Base-by-base conservation (phyloP, 2,888 invertebrate genomes). In the Cerceris ruficornis region DNA sequence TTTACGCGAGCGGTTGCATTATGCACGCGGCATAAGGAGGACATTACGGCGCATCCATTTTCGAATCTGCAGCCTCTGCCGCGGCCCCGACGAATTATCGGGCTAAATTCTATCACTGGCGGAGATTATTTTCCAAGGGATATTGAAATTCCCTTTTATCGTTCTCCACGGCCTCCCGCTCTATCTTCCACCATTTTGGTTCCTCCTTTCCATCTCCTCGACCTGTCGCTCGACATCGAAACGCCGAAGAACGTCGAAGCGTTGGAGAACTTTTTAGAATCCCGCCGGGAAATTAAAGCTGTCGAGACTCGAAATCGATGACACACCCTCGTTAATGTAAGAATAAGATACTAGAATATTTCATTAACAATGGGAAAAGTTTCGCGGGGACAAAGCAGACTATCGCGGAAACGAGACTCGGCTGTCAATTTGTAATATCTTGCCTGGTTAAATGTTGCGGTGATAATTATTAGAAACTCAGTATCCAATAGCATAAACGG, bases 241-340 rank as follows among this genome's bases (percentile, higher is more conserved):
- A 61, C 65, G 75, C 64, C 64, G 28, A 28, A 28, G 4, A 28
- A 28, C 28, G 28, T 69, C 39, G 70, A 77, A 77, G 75, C 68
- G 69, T 72, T 77, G 67, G 39, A 67, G 62, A 68, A 80, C 54
- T 83, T 79, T 84, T 75, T 79, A 84, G 84, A 79, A 84, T 84
- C 78, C 83, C 83, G 76, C 69, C 81, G 83, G 83, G 83, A 83
- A 83, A 83, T 83, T 84, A 83, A 83, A 84, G 79, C 83, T 73
- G 67, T 72, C 69, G 70, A 83, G 52, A 57, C 69, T 62, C 49
- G 46, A 60, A 79, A 65, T 55, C 83, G 78, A 81, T 81, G 84
- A 79, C 84, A 81, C 65, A 55, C 52, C 69, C 58, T 81, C 78
- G 84, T 83, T 83, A 83, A 84, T 79, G 79, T 54, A 69, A 61